A percentile compares a stretch with the other conserved stretches of the same genome.
These are phyloP conservation scores for Notolepis coatsorum DNA, from an alignment of 2,797 vertebrate genomes.

Conservation along the genomic window DNA sequence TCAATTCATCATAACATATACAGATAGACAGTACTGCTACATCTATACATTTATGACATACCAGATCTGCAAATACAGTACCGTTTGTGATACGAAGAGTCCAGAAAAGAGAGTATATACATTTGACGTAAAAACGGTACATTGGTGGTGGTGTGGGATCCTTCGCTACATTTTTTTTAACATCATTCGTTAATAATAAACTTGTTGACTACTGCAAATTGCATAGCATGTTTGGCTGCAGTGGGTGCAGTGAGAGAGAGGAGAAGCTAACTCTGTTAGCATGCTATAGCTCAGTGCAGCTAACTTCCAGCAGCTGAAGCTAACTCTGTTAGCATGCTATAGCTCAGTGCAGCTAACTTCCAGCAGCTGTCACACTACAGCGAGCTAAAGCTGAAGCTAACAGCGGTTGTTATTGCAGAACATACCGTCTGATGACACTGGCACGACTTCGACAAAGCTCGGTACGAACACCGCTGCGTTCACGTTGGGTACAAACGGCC, in stretches of 20 bases:
- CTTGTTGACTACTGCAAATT: conserved; percentile 56
- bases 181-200: background rate
- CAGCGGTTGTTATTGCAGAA: too few species aligned
- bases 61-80: too few species aligned
- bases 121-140: too few species aligned
- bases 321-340: conserved; percentile 66
- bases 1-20: too few species aligned
- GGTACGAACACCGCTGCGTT: conserved; percentile 95
- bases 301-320: conserved; percentile 55
- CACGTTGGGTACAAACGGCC: conserved; percentile 94
- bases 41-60: too few species aligned
- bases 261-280: conserved; percentile 66
- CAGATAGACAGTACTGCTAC: too few species aligned
- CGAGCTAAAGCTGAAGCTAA: too few species aligned
- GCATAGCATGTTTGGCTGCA: conserved; percentile 1
- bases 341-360: conserved; percentile 15
- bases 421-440: conserved; percentile 75
- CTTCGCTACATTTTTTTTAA: too few species aligned
- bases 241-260: background rate
- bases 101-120: too few species aligned
- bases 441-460: conserved; percentile 81
- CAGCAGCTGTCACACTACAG: too few species aligned
- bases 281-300: conserved; percentile 64
- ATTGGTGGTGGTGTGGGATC: too few species aligned
- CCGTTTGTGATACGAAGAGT: too few species aligned